Percentiles rank a stretch among this genome's conserved stretches.
Evolutionary conservation across 2,797 vertebrate species (phyloP).

Genomic region (Scomberomorus guttatus): DNA sequence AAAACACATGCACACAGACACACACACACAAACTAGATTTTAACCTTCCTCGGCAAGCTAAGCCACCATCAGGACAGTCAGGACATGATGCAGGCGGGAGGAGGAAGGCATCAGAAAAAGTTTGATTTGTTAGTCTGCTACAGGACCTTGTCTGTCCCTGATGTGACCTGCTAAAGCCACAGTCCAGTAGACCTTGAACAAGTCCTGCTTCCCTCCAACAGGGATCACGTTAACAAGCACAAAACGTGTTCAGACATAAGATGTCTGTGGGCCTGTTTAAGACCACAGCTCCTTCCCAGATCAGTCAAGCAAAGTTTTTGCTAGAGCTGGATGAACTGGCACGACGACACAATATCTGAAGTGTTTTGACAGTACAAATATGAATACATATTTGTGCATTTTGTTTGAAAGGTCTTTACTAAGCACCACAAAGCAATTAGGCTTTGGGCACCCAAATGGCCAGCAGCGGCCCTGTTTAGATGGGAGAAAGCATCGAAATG

Average conservation of each 20-base stretch:
- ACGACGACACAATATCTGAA: not conserved
- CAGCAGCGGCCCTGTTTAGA: too few relatives aligned
- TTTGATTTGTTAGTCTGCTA: constrained; percentile 37
- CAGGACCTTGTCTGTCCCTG: constrained; percentile 41
- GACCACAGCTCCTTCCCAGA: not conserved
- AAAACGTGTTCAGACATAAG: constrained; percentile 25
- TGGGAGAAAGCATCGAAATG: too few relatives aligned
- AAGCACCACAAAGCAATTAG: too few relatives aligned
- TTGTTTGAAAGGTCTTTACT: too few relatives aligned
- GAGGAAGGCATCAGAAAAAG: constrained; percentile 38
- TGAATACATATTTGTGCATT: too few relatives aligned
- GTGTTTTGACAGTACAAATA: not conserved
- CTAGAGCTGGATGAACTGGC: constrained; percentile 3
- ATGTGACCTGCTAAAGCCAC: constrained; percentile 38
- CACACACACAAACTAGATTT: constrained; percentile 44
- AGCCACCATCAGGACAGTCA: constrained; percentile 43
- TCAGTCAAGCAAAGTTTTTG: constrained; percentile 31
- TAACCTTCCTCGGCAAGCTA: constrained; percentile 49
- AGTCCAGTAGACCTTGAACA: constrained; percentile 52
- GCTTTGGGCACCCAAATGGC: too few relatives aligned
- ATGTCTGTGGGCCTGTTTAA: not conserved
- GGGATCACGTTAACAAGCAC: constrained; percentile 41
- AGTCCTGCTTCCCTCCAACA: constrained; percentile 27
- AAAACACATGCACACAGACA: constrained; percentile 50
- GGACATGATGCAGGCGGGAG: constrained; percentile 13